Conservation (phyloP, 2,113 vertebrate genomes). For the Myrmecobius fasciatus region DNA sequence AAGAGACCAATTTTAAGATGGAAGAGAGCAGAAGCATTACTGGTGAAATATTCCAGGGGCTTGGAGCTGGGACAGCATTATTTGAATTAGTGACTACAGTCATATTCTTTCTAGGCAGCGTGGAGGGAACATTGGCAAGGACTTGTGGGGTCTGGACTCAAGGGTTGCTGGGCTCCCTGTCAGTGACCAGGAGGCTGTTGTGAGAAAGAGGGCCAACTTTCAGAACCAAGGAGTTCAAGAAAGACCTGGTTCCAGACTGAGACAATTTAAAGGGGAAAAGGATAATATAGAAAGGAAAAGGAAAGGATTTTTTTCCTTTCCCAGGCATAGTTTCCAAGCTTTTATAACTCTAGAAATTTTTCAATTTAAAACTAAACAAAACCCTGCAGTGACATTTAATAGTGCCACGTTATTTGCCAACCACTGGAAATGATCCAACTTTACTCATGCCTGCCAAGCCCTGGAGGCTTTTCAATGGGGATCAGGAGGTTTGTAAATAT, state of each 20-base stretch:
- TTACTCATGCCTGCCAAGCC: slow-evolving; percentile 61
- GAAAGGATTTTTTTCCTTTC: background rate
- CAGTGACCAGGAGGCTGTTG: background rate
- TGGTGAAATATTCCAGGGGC: slow-evolving; percentile 39
- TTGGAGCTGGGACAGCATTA: slow-evolving; percentile 56
- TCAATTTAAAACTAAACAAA: slow-evolving; percentile 74
- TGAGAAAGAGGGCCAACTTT: background rate
- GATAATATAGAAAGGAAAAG: background rate
- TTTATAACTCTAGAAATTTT: slow-evolving; percentile 68
- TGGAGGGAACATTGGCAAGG: slow-evolving; percentile 52
- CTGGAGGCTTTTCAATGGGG: slow-evolving; percentile 64
- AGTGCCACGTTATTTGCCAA: slow-evolving; percentile 65
- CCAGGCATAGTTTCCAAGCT: slow-evolving; percentile 62
- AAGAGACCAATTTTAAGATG: slow-evolving; percentile 42
- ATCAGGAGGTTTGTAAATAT: slow-evolving; percentile 75
- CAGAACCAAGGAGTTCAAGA: background rate
- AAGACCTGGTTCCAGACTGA: background rate
- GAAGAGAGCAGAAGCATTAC: slow-evolving; percentile 8
- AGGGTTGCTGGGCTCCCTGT: background rate
- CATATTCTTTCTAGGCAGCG: slow-evolving; percentile 55
- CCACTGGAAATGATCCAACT: slow-evolving; percentile 74
- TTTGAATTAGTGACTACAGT: slow-evolving; percentile 51
- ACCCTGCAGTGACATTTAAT: slow-evolving; percentile 73
- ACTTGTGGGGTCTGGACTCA: background rate
- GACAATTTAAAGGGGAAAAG: background rate